phyloP scores from a whole-genome alignment of 2,888 invertebrate species.

The Dicranocentrus wangi region DNA sequence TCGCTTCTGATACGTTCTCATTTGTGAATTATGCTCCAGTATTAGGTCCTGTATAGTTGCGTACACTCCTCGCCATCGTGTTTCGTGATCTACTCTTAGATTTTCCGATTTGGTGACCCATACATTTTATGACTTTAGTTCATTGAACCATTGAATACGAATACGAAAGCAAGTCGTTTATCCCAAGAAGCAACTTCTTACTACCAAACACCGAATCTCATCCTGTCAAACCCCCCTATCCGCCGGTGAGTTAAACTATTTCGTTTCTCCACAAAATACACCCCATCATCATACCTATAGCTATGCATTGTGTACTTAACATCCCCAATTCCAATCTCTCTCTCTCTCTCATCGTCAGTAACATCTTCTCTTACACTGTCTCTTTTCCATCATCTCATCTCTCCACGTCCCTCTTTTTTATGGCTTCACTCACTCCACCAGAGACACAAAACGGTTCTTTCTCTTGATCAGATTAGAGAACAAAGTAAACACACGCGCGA shows the following conservation, averaged over 20 bases:
- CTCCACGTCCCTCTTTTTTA: neutral
- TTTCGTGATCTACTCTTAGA: no score
- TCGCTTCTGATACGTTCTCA: no score
- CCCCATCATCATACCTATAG: no score
- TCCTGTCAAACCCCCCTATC: no score
- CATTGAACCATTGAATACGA: conserved; percentile 45
- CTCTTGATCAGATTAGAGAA: conserved; percentile 54
- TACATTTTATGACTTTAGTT: conserved; percentile 42
- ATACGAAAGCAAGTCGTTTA: conserved; percentile 22
- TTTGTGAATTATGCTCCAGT: no score
- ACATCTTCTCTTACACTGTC: conserved; percentile 15
- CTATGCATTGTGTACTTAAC: no score
- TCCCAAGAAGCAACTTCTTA: neutral
- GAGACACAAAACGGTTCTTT: conserved; percentile 21
- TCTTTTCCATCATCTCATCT: conserved; percentile 34
- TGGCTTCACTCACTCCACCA: neutral
- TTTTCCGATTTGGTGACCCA: conserved; percentile 39
- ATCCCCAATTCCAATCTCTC: neutral
- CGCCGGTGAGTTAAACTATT: no score
- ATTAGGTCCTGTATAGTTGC: no score
- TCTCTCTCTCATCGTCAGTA: neutral
- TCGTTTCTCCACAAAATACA: neutral
- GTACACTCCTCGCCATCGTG: no score
- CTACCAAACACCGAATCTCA: no score
- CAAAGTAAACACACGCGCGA: conserved; percentile 23